Conservation (phyloP, 2,888 invertebrate genomes). For the Steromphala cineraria region DNA sequence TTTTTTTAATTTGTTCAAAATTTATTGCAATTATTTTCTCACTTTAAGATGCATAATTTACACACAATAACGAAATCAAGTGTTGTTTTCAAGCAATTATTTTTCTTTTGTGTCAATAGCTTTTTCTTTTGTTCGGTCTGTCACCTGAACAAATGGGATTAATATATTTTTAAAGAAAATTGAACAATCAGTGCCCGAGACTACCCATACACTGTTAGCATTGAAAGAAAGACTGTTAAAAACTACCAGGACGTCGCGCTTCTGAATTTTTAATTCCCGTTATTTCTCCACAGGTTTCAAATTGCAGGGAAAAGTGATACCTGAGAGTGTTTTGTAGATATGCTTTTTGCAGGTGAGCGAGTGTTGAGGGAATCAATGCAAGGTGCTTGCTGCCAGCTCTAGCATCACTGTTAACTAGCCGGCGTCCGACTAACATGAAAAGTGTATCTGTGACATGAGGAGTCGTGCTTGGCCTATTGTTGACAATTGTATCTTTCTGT, state of each 20-base stretch:
- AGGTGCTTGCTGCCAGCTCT: not conserved
- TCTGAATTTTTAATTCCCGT: conserved; percentile 7
- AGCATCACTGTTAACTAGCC: not conserved
- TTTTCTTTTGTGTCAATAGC: not conserved
- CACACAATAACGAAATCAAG: too few species aligned
- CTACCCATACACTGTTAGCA: not conserved
- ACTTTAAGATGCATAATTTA: too few species aligned
- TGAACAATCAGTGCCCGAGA: not conserved
- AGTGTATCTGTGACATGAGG: conserved; percentile 6
- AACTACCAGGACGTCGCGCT: not conserved
- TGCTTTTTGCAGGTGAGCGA: conserved; percentile 12
- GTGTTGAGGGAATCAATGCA: conserved; percentile 1
- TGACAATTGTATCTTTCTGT: conserved; percentile 14
- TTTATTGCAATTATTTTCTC: too few species aligned
- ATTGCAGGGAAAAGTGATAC: conserved; percentile 8
- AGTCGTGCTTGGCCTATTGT: not conserved
- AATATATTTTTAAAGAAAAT: conserved; percentile 12
- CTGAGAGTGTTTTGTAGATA: conserved; percentile 10
- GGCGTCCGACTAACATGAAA: not conserved
- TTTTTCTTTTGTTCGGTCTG: not conserved
- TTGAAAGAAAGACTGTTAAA: conserved; percentile 19
- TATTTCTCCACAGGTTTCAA: conserved; percentile 4
- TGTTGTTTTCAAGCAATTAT: too few species aligned
- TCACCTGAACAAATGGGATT: conserved; percentile 3
- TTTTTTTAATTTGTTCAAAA: too few species aligned